Conservation (phyloP, 2,888 invertebrate genomes). For the Lepidonotus clava region DNA sequence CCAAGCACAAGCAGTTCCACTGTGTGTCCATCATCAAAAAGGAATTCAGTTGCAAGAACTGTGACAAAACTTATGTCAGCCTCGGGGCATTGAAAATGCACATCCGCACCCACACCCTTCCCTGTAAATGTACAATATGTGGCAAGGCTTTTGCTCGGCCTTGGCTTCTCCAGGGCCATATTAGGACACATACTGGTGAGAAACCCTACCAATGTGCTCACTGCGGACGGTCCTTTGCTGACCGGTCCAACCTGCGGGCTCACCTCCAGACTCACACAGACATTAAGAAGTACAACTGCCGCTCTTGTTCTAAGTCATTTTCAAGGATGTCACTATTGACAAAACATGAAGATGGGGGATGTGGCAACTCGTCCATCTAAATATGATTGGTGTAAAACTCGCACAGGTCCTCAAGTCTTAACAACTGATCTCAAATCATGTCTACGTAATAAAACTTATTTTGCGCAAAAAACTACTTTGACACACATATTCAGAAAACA, state of each 20-base stretch:
- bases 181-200: constrained; percentile 98
- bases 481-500: no score
- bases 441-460: no score
- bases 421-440: no score
- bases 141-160: constrained; percentile 98
- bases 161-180: constrained; percentile 98
- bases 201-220: constrained; percentile 98
- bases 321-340: constrained; percentile 96
- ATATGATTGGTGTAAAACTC: no score
- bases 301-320: constrained; percentile 95
- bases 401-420: no score
- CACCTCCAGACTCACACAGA: constrained; percentile 99
- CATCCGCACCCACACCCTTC: constrained; percentile 97
- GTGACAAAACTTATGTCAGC: constrained; percentile 96
- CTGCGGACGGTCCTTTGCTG: constrained; percentile 97
- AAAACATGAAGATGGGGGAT: constrained; percentile 95
- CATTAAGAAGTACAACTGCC: constrained; percentile 97
- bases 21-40: constrained; percentile 92
- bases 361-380: constrained; percentile 76
- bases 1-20: constrained; percentile 97
- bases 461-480: no score
- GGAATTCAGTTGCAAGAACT: constrained; percentile 96
- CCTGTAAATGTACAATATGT: constrained; percentile 97
- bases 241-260: constrained; percentile 96
- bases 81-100: constrained; percentile 99